Evolutionary conservation across 2,797 vertebrate species (phyloP).

Genomic region (Spinus olivaceus): DNA sequence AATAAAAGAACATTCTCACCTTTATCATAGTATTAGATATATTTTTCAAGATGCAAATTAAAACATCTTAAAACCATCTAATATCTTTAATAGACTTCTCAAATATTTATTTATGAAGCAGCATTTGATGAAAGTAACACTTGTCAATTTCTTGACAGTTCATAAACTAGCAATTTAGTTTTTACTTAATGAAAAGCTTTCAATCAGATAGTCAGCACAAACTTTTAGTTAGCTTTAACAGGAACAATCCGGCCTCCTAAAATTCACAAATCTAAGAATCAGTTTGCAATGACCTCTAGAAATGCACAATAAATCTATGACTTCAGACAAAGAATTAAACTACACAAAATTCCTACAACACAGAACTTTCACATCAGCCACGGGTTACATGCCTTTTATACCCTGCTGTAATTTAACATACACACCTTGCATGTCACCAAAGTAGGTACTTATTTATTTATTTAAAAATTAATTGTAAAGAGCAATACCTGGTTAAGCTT

Average conservation of each 20-base stretch:
- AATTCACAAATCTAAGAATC: not conserved
- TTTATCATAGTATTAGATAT: not conserved
- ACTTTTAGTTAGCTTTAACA: not conserved
- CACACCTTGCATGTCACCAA: not conserved
- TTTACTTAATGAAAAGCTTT: not conserved
- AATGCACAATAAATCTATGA: not conserved
- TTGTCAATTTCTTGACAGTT: not conserved
- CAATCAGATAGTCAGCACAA: not conserved
- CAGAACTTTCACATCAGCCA: not conserved
- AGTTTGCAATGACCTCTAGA: not conserved
- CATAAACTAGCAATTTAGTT: not conserved
- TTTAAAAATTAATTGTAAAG: not conserved
- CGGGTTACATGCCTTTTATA: not conserved
- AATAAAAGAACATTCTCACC: not conserved
- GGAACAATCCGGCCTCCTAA: not conserved
- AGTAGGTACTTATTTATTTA: not conserved
- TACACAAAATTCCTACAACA: not conserved
- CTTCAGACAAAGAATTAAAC: not conserved
- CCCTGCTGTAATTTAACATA: not conserved
- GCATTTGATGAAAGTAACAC: not conserved
- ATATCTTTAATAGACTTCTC: not conserved
- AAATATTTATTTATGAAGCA: not conserved
- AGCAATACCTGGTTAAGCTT: slow-evolving; percentile 83
- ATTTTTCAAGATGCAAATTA: not conserved
- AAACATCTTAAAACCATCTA: not conserved